Evolutionary conservation across 1,140 invertebrate species (phyloP), one percentile per base, ranked within the genome.

Genomic region (Dendroctonus ponderosae): DNA sequence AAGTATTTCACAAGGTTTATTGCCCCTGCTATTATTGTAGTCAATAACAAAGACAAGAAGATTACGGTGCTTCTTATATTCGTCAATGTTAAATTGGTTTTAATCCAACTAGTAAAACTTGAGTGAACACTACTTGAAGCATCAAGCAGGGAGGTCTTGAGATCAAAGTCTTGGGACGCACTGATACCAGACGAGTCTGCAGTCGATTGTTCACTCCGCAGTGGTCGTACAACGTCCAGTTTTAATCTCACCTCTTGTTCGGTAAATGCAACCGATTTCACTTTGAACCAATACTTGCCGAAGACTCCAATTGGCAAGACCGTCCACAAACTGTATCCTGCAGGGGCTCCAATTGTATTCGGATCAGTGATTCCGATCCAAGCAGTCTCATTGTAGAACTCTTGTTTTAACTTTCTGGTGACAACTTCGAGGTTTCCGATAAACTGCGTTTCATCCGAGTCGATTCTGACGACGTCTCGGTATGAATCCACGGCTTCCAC

Each of bases 301-400:
- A 76, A 71, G 7, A 74, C 66, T n/a, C 72, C 64, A 39, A 72
- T 50, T 0, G 69, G 64, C 41, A 74, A 66, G 41, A 60, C 57
- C 7, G 75, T 72, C 74, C 71, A 74, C 39, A 76, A 67, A 51
- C 58, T 69, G 57, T 71, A 72, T 9, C 74, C 74, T 5, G 46
- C 66, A 9, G 73, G 72, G 5, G 71, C 70, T 42, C 74, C 74
- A 42, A 73, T 60, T 6, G 62, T 69, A 37, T 68, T 38, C 7
- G 73, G 66, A n/a, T 48, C 53, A 12, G 73, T 75, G 38, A 75
- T 71, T 37, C 74, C 74, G 57, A 76, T 60, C 74, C 73, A 76
- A 38, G 15, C 15, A 15, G 66, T 54, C 14, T 42, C 8, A 7
- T 50, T 11, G 8, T 8, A 5, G 4, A 54, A 14, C 11, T 63